phyloP scores from a whole-genome alignment of 2,113 vertebrate species.

The Chamaea fasciata region DNA sequence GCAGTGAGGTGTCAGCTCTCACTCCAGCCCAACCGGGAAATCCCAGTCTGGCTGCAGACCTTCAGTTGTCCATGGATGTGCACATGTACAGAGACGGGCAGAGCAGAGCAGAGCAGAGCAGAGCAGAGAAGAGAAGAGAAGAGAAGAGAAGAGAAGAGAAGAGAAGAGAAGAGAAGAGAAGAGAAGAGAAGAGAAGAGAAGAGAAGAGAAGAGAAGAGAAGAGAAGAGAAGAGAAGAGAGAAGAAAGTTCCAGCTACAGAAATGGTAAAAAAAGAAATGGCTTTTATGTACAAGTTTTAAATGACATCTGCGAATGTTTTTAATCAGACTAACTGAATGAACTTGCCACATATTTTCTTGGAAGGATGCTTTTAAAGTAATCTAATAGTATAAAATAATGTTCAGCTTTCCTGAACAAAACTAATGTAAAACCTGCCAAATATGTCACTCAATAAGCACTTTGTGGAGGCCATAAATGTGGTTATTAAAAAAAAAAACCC shows the following conservation, averaged over 20 bases:
- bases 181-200: no score
- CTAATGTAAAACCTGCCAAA: neutral
- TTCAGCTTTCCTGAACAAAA: neutral
- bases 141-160: no score
- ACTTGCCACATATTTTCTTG: neutral
- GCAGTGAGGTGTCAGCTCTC: no score
- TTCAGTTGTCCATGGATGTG: no score
- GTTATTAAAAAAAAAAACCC: neutral
- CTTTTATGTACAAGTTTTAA: neutral
- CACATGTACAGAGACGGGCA: no score
- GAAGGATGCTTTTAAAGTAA: conserved; percentile 30
- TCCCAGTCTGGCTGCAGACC: no score
- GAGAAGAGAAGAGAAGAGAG: no score
- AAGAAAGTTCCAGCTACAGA: neutral
- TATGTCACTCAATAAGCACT: neutral
- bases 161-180: no score
- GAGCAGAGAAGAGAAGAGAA: no score
- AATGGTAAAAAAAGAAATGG: neutral
- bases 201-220: no score
- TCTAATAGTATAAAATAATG: conserved; percentile 14
- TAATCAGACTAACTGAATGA: conserved; percentile 1
- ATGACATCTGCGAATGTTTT: neutral
- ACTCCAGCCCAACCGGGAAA: no score
- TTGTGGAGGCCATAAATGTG: neutral
- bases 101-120: no score